Evolutionary conservation across 1,140 invertebrate genomes (phyloP).

Genomic region (Cotesia chilonis): DNA sequence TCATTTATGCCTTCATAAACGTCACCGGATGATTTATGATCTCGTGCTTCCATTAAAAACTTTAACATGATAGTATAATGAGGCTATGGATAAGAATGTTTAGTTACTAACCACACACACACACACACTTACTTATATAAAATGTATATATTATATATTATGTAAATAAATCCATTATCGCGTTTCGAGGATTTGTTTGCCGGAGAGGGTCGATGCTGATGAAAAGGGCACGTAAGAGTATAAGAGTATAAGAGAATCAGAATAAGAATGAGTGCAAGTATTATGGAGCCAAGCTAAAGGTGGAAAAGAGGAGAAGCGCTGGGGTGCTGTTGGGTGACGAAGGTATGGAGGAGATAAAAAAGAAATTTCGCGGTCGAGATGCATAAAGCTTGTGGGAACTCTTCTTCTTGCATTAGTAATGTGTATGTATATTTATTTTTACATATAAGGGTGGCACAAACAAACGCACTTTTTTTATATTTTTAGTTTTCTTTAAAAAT

Average conservation of each 20-base stretch:
- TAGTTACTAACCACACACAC: too few species aligned
- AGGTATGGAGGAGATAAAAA: constrained; percentile 29
- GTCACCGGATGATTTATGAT: too few species aligned
- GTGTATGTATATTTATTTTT: constrained; percentile 7
- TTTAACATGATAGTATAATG: too few species aligned
- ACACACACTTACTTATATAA: too few species aligned
- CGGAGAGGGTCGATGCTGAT: not conserved
- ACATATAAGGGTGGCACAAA: not conserved
- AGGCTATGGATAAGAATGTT: too few species aligned
- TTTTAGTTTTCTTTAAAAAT: too few species aligned
- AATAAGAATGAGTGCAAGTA: not conserved
- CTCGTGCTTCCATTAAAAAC: too few species aligned
- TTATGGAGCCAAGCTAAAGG: too few species aligned
- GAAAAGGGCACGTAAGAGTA: not conserved
- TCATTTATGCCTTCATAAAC: too few species aligned
- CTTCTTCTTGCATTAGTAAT: not conserved
- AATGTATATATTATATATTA: too few species aligned
- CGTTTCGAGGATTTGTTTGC: constrained; percentile 21
- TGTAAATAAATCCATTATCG: too few species aligned
- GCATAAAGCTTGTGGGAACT: constrained; percentile 35
- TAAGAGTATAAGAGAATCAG: not conserved
- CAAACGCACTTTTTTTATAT: constrained; percentile 27
- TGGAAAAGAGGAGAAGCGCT: too few species aligned
- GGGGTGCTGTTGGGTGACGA: constrained; percentile 10
- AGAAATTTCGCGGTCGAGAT: constrained; percentile 32